Conservation (phyloP, 2,888 invertebrate genomes). For the Diarsia dahlii region DNA sequence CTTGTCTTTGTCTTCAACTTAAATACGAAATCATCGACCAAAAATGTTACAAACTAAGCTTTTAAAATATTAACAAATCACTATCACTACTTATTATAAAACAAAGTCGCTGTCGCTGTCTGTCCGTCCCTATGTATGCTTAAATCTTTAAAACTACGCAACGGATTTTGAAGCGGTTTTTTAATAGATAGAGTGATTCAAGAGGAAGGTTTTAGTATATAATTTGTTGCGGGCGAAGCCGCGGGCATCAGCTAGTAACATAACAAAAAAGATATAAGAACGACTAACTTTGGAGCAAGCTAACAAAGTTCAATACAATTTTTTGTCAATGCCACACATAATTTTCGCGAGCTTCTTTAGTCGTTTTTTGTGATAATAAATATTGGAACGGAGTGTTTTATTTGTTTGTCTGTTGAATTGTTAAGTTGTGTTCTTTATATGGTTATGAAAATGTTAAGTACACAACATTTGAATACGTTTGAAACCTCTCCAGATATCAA, state of each 20-base stretch:
- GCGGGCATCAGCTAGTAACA: not conserved
- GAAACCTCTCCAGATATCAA: not conserved
- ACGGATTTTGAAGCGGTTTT: too few species aligned
- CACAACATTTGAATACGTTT: not conserved
- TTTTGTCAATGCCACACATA: not conserved
- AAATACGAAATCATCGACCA: constrained; percentile 33
- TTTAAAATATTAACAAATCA: constrained; percentile 12
- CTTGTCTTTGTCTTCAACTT: too few species aligned
- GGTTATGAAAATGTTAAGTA: constrained; percentile 9
- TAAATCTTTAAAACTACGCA: too few species aligned
- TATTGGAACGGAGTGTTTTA: not conserved
- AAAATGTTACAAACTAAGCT: constrained; percentile 21
- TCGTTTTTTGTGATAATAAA: constrained; percentile 17
- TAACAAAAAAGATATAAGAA: not conserved
- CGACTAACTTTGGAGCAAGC: not conserved
- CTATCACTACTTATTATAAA: too few species aligned
- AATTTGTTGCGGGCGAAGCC: too few species aligned
- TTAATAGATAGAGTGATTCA: too few species aligned
- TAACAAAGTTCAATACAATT: not conserved
- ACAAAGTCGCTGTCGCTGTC: too few species aligned
- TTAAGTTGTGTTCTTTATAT: not conserved
- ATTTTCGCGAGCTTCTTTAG: constrained; percentile 18
- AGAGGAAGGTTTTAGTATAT: too few species aligned
- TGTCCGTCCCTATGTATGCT: too few species aligned
- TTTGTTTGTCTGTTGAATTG: constrained; percentile 23